Percentiles rank a stretch among this genome's conserved stretches.
Evolutionary conservation across 2,113 vertebrate genomes (phyloP).

Genomic region (Galemys pyrenaicus): DNA sequence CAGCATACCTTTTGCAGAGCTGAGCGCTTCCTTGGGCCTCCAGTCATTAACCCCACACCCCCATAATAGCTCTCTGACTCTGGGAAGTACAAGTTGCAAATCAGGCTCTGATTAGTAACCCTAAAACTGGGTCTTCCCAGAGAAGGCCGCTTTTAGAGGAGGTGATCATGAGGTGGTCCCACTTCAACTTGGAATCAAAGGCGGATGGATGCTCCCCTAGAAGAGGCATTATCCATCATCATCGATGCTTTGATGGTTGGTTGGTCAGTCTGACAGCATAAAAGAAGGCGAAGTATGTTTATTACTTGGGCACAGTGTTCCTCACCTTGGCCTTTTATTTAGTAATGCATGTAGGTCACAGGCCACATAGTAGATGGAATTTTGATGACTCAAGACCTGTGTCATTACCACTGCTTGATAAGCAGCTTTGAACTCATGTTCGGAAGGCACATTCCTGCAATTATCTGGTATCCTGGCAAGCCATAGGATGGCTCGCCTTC

Average conservation of each 20-base stretch:
- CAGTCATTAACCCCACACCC: not conserved
- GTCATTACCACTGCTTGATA: not conserved
- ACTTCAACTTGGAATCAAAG: not conserved
- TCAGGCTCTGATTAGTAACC: not conserved
- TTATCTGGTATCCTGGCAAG: conserved; percentile 39
- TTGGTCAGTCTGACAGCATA: not conserved
- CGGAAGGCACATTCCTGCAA: not conserved
- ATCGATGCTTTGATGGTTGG: not conserved
- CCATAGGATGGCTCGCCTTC: not conserved
- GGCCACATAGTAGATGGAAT: not conserved
- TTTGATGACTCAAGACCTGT: conserved; percentile 34
- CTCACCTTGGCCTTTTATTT: not conserved
- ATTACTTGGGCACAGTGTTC: not conserved
- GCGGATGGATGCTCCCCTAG: not conserved
- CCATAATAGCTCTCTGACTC: not conserved
- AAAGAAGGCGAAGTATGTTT: not conserved
- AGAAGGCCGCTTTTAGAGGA: not conserved
- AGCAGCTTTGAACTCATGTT: conserved; percentile 39
- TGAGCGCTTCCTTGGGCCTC: not conserved
- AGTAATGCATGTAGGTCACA: not conserved
- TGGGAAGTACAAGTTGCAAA: not conserved
- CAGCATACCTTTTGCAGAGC: not conserved
- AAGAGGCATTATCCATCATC: not conserved
- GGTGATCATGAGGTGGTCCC: not conserved
- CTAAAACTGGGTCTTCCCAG: not conserved